Base-by-base conservation (phyloP, 2,113 vertebrate genomes). In the Aegithalos caudatus region DNA sequence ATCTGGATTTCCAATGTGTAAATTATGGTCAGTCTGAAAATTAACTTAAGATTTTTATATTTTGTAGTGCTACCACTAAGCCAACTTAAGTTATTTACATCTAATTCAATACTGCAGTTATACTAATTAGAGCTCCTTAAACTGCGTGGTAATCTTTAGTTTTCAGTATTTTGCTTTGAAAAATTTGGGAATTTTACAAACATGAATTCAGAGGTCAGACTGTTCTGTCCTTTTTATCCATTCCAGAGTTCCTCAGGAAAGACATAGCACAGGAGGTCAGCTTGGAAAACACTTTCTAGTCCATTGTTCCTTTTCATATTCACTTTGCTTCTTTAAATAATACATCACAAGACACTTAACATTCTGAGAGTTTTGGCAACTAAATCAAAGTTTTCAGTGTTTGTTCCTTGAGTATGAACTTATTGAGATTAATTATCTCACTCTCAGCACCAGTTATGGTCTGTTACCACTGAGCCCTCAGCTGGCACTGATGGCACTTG, bases 311-410 rank as follows among this genome's bases (percentile, higher is more conserved):
- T 89, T 84, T 83, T 92, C 76, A 45, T 74, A 78, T 56, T 86
- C 40, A 13, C 37, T 76, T 12, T 77, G 37, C 42, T 96, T 72
- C 73, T 94, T 94, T 91, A 95, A 95, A 96, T 84, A 89, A 95
- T 80, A 76, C 42, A 80, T 95, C 66, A 76, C 61, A 81, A 56
- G 23, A 61, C 58, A 67, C 47, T 88, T 90, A 21, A 73, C 33
- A 48, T 84, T 91, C 35, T 45, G 81, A 83, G 86, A 93, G 23
- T 81, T 96, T 92, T 86, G 73, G 80, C 90, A 96, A 92, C 58
- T 67, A 65, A 86, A 69, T 72, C 48, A 27, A 90, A 93, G 44
- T 88, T 81, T 86, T 76, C 50, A 45, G 29, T 65, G 38, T 71
- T 94, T 84, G 48, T 84, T 96, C 65, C 53, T 83, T 86, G 69